Conservation (phyloP, 2,797 vertebrate species). For the Leucoraja ocellata region DNA sequence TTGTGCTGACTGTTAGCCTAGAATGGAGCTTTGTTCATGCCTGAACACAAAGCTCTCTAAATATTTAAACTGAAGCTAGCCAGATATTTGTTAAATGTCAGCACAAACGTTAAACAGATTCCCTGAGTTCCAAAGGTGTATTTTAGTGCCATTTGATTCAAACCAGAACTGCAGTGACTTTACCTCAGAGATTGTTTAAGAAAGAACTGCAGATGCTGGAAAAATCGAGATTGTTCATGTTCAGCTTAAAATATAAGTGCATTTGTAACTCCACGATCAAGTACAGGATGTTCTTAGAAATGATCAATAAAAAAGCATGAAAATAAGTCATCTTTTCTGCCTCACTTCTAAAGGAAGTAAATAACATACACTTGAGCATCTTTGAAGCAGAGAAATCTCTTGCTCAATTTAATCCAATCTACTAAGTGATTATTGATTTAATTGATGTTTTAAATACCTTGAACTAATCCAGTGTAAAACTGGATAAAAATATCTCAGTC, state of each 20-base stretch:
- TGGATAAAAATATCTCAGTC: background rate
- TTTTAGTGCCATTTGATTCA: background rate
- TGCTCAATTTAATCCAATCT: slow-evolving; percentile 13
- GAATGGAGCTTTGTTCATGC: background rate
- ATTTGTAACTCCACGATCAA: background rate
- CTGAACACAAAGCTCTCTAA: background rate
- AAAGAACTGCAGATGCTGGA: background rate
- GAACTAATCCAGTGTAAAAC: background rate
- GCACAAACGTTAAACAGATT: background rate
- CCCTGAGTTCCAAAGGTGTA: background rate
- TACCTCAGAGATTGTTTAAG: background rate
- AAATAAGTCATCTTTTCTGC: background rate
- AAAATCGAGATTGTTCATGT: background rate
- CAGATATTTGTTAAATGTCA: background rate
- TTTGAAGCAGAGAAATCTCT: background rate
- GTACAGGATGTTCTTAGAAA: background rate
- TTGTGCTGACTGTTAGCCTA: background rate
- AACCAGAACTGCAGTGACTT: background rate
- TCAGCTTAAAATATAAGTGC: background rate
- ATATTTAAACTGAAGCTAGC: background rate
- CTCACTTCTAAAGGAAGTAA: background rate
- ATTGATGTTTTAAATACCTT: slow-evolving; percentile 11
- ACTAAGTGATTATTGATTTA: slow-evolving; percentile 21
- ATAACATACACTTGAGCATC: background rate
- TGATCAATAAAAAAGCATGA: background rate